These are phyloP conservation scores for Anolis apletophallus DNA, from an alignment of 2,797 vertebrate genomes.

Conservation along the genomic window DNA sequence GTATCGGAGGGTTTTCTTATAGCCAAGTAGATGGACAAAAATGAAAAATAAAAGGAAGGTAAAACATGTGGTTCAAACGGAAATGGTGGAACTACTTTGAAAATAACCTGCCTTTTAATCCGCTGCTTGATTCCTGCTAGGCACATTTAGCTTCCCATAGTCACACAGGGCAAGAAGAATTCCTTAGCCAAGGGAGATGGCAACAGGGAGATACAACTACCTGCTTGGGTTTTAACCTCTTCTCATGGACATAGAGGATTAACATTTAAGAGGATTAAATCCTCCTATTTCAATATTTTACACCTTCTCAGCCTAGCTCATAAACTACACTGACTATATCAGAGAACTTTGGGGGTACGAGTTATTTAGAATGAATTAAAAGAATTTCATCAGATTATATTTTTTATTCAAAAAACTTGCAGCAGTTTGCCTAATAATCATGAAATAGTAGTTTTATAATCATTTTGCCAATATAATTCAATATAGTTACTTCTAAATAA, in stretches of 20 bases:
- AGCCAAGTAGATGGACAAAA: background rate
- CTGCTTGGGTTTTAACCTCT: background rate
- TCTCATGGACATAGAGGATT: background rate
- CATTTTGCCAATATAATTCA: constrained; percentile 35
- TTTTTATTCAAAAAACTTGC: constrained; percentile 43
- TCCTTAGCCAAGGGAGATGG: too few relatives aligned
- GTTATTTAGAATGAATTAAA: constrained; percentile 26
- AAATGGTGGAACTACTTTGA: background rate
- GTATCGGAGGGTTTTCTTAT: background rate
- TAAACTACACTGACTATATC: background rate
- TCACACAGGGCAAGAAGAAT: constrained; percentile 9
- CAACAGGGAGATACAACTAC: background rate
- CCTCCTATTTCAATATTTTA: background rate
- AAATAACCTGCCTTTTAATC: background rate
- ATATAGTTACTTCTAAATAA: constrained; percentile 30
- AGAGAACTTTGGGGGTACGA: constrained; percentile 1
- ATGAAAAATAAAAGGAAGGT: background rate
- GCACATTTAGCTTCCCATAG: background rate
- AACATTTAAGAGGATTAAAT: background rate
- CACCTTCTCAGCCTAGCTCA: background rate
- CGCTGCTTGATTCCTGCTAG: background rate
- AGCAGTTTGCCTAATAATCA: constrained; percentile 24
- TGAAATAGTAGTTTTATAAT: constrained; percentile 34
- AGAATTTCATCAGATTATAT: constrained; percentile 22
- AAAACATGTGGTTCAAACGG: constrained; percentile 4